Percentiles rank a stretch among this genome's conserved stretches.
Evolutionary conservation across 2,113 vertebrate genomes (phyloP).

Genomic region (Thomomys bottae): DNA sequence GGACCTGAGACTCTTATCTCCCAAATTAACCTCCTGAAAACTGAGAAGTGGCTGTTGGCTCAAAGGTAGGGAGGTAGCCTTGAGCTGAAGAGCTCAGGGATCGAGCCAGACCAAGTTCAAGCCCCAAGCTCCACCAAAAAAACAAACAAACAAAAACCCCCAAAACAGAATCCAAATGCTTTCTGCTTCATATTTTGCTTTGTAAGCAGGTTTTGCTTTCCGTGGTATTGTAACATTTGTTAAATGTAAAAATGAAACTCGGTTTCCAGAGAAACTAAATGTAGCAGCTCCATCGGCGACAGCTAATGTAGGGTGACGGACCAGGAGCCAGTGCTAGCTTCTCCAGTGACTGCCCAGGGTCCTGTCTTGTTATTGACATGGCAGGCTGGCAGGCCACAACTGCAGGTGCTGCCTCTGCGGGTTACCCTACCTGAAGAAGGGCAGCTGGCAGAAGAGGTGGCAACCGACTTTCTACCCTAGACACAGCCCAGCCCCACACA

Average conservation of each 20-base stretch:
- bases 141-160: no score
- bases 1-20: no score
- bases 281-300: constrained; percentile 77
- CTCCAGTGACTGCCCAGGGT: background rate
- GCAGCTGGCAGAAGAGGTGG: background rate
- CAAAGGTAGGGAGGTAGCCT: no score
- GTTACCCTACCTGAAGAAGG: background rate
- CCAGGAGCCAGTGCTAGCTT: constrained; percentile 29
- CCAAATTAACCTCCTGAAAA: no score
- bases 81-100: no score
- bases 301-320: constrained; percentile 69
- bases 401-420: background rate
- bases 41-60: no score
- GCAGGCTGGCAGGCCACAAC: background rate
- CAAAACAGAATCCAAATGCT: constrained; percentile 60
- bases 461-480: constrained; percentile 53
- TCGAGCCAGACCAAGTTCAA: no score
- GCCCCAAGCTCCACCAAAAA: no score
- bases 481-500: constrained; percentile 51
- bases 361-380: no score
- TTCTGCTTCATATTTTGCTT: constrained; percentile 56
- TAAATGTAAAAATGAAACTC: constrained; percentile 32
- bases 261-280: constrained; percentile 55
- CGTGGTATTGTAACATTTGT: constrained; percentile 37
- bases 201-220: constrained; percentile 68